Evolutionary conservation across 2,113 vertebrate genomes (phyloP), one percentile per base, ranked within the genome.

Genomic region (Synodontis membranacea): DNA sequence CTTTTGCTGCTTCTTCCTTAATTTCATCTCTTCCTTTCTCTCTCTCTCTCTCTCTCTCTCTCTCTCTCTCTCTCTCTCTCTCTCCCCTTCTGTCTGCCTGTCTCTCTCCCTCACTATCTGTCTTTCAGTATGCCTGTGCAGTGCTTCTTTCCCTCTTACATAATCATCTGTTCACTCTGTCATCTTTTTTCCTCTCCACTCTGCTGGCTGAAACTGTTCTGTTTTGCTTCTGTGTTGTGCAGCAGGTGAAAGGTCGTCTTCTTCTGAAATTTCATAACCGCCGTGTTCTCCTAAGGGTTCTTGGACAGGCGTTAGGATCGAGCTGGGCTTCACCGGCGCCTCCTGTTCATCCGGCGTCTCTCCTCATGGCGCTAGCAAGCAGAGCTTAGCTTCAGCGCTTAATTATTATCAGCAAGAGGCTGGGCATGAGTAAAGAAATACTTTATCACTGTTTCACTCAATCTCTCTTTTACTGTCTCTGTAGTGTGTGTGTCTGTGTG

Each of bases 81-180:
- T 54, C 34, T 44, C 44, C 68, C 75, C 44, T 56, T 62, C 42
- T 42, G 21, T 78, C 44, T 78, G n/a, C 42, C 21, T 52, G 7
- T 56, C 70, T 78, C 60, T 81, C 48, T 58, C 37, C 68, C 78
- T 79, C 46, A 21, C 85, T 80, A 31, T 58, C 72, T 70, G 25
- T 70, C 78, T 72, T 19, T 54, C 62, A 66, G 81, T 46, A 83
- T 64, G 81, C 50, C 44, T 46, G 80, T 64, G 42, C 58, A 56
- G 9, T 80, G 52, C 25, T 58, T 66, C 28, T 70, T 39, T 74
- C 12, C n/a, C 62, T 86, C 83, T 87, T 87, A 50, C 70, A 60
- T 89, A 89, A 89, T 85, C 78, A 85, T 87, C 83, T 89, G 83
- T 74, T 89, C 78, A 9, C 37, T 74, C 85, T 82, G 76, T 87